Conservation (phyloP, 2,888 invertebrate genomes). For the Tetragonisca angustula region DNA sequence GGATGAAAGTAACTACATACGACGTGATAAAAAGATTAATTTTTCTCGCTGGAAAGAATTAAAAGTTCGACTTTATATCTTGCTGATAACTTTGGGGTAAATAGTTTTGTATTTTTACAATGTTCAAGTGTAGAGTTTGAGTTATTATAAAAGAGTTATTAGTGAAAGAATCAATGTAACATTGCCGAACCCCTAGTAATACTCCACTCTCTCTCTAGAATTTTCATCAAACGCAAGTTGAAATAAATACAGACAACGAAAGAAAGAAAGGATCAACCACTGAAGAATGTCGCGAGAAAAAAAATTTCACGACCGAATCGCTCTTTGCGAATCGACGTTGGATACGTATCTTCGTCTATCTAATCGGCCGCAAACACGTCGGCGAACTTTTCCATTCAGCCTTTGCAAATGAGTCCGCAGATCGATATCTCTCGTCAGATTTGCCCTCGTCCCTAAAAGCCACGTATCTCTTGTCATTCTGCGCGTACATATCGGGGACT, state of each 20-base stretch:
- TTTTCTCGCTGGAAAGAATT: background rate
- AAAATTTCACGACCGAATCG: background rate
- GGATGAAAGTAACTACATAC: background rate
- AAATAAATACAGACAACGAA: background rate
- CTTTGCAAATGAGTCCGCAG: conserved; percentile 45
- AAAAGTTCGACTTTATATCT: background rate
- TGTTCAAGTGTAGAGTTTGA: background rate
- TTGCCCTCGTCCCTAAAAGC: conserved; percentile 52
- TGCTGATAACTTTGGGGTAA: background rate
- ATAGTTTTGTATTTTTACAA: background rate
- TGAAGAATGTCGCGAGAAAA: background rate
- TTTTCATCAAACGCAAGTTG: background rate
- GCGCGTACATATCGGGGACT: conserved; percentile 29
- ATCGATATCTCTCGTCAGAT: conserved; percentile 61
- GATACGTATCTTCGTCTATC: conserved; percentile 24
- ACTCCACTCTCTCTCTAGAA: background rate
- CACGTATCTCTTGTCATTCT: conserved; percentile 46
- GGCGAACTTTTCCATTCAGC: conserved; percentile 35
- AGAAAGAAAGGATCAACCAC: background rate
- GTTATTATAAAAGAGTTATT: background rate
- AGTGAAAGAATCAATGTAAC: background rate
- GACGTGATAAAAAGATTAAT: background rate
- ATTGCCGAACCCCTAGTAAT: no score
- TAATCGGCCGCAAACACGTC: conserved; percentile 39
- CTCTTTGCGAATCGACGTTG: background rate